Base-by-base conservation (phyloP, 2,888 invertebrate genomes). In the Thera britannica region DNA sequence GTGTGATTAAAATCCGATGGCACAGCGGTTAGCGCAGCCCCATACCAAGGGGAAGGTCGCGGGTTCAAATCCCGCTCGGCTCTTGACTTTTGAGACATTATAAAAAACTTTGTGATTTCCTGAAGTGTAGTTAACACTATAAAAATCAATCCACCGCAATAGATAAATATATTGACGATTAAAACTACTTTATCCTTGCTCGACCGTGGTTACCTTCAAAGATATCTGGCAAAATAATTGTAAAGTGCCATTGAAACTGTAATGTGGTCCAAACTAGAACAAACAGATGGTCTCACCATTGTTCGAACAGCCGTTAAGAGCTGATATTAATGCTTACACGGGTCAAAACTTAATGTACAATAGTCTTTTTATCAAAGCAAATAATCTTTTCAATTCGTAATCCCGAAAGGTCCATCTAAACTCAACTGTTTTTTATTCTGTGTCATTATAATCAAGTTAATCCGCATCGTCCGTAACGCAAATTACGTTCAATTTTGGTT, bases 401-500 rank as follows among this genome's bases (percentile, higher is more conserved):
- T 71, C 70, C 62, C 71, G 52, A 66, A 68, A 70, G 73, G 74
- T 78, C 77, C 73, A 75, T 73, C 75, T 58, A 49, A 68, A 64
- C 52, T 54, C 23, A 38, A 36, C 61, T 68, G 46, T 54, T 68
- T 38, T 58, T 74, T 62, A 65, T 35, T 65, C 61, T 58, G 55
- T 44, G 49, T 77, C 69, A 76, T 75, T 78, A 75, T 80, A 79
- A 83, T 82, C 74, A 76, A 80, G 75, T 77, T 80, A 79, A 84
- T 82, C 76, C 79, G 77, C 79, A 76, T 74, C 78, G 76, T 79
- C 79, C 81, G 81, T 76, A 81, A 82, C 75, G 78, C 83, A 75
- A 86, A 85, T 87, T 83, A 83, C 79, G 79, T 80, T 73, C 84
- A 84, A 85, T 85, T 87, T 83, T 83, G 84, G 81, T 78, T 79